These are phyloP conservation scores for Microtus pennsylvanicus DNA, from an alignment of 2,113 vertebrate species.

Conservation along the genomic window DNA sequence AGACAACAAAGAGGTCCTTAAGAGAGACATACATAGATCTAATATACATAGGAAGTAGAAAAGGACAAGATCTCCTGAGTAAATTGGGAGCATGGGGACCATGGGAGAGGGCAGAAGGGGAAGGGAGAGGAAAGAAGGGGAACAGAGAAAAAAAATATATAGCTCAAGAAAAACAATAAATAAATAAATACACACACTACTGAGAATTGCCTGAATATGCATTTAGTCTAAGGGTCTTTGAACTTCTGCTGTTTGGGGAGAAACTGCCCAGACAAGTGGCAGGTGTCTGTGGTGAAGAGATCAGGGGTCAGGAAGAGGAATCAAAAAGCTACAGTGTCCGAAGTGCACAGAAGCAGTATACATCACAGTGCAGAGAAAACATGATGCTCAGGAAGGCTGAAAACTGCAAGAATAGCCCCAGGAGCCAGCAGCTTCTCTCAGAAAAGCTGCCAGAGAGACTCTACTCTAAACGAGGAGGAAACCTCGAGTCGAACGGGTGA, in stretches of 20 bases:
- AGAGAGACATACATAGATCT: no score
- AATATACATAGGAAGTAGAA: no score
- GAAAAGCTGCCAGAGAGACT: background rate
- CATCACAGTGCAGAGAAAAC: background rate
- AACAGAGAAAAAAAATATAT: no score
- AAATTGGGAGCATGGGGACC: no score
- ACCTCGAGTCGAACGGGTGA: background rate
- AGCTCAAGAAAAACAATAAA: no score
- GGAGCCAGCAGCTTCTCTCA: background rate
- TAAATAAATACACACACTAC: background rate
- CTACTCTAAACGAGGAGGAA: background rate
- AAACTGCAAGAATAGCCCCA: background rate
- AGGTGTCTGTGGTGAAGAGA: background rate
- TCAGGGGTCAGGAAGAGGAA: background rate
- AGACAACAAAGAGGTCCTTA: no score
- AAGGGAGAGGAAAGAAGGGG: no score
- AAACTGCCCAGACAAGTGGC: background rate
- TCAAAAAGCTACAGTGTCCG: background rate
- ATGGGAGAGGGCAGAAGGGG: no score
- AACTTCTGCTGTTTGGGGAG: constrained; percentile 20
- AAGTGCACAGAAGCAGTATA: background rate
- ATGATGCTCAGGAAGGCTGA: background rate
- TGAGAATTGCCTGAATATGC: background rate
- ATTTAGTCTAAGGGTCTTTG: background rate
- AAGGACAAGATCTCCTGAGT: no score